phyloP scores from a whole-genome alignment of 2,113 vertebrate species.

The Cygnus atratus region DNA sequence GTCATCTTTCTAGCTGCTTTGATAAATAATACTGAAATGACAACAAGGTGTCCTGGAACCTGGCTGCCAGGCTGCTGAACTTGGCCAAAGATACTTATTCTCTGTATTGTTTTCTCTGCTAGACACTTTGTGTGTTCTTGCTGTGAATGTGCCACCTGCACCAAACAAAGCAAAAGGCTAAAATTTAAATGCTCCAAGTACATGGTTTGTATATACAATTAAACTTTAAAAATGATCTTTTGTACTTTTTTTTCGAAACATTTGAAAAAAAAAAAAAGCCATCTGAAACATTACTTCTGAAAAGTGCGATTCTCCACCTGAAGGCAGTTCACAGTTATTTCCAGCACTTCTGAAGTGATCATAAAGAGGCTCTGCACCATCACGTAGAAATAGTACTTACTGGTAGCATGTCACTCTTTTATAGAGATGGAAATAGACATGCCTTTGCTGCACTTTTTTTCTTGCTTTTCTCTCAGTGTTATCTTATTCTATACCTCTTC shows the following conservation, averaged over 20 bases:
- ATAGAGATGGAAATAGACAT: neutral
- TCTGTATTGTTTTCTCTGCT: neutral
- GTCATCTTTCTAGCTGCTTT: neutral
- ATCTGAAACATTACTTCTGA: neutral
- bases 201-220: neutral
- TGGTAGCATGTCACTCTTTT: neutral
- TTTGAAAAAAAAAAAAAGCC: neutral
- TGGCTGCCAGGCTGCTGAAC: neutral
- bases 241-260: neutral
- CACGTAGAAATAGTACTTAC: neutral
- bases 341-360: neutral
- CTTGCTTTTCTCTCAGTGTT: rapidly evolving
- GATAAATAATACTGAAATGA: neutral
- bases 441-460: neutral
- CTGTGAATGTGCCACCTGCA: neutral
- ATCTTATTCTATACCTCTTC: neutral
- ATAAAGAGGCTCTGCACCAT: neutral
- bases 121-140: neutral
- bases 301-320: neutral
- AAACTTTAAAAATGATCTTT: neutral
- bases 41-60: neutral
- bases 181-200: neutral
- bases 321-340: neutral
- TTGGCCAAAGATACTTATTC: neutral
- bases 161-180: neutral